These are phyloP conservation scores for Psilopsiagon aurifrons DNA, from an alignment of 2,113 vertebrate genomes.

Conservation along the genomic window DNA sequence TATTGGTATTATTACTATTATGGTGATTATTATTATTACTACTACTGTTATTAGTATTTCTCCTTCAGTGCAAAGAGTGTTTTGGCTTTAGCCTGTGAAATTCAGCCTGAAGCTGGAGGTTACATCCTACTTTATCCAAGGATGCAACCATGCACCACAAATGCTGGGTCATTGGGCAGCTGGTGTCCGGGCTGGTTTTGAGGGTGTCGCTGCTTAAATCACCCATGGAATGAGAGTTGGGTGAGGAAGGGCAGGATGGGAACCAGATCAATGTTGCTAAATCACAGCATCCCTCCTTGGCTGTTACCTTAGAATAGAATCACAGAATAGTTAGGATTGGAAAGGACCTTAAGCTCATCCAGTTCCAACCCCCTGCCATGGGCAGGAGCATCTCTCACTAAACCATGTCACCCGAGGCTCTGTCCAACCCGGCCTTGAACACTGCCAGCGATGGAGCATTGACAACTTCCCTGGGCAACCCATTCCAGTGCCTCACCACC, in stretches of 20 bases:
- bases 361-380: no score
- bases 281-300: not conserved
- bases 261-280: not conserved
- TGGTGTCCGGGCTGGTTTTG: not conserved
- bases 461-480: no score
- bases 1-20: not conserved
- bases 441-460: no score
- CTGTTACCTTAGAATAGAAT: not conserved
- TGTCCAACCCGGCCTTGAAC: no score
- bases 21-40: no score
- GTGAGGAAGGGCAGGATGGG: not conserved
- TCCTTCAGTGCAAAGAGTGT: not conserved
- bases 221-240: rapidly evolving
- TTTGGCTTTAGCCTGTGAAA: not conserved
- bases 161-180: not conserved
- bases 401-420: no score
- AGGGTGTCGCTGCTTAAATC: not conserved
- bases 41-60: not conserved
- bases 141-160: no score
- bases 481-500: no score
- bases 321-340: no score
- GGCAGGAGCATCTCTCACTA: no score
- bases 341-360: no score
- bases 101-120: not conserved
- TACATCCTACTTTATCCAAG: not conserved